These are phyloP conservation scores for Palythoa caribaeorum DNA, from an alignment of 92 coral and sea anemone species.

Conservation along the genomic window DNA sequence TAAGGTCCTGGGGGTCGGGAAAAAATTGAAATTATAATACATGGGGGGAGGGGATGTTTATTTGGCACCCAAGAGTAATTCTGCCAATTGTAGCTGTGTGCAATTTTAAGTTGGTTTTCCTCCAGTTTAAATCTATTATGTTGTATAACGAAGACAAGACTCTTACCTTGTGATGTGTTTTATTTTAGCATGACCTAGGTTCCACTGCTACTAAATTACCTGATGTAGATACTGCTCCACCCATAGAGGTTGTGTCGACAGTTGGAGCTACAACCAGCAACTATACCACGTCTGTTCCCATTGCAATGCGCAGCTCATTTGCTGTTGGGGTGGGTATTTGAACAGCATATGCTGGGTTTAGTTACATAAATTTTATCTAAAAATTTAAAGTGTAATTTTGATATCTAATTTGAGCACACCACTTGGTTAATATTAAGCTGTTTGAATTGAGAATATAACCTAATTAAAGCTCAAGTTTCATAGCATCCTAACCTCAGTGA, in stretches of 20 bases:
- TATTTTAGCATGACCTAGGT: conserved; percentile 27
- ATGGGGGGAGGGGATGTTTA: too few relatives aligned
- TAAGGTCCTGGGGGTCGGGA: too few relatives aligned
- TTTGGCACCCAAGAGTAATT: too few relatives aligned
- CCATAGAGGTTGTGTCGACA: conserved; percentile 42
- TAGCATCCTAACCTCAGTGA: too few relatives aligned
- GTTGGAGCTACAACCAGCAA: conserved; percentile 55
- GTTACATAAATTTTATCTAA: too few relatives aligned
- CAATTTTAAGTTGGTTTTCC: not conserved
- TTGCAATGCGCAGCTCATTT: conserved; percentile 94
- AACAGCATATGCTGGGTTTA: not conserved
- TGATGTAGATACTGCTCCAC: conserved; percentile 2
- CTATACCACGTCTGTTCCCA: conserved; percentile 67
- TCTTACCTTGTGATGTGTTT: not conserved
- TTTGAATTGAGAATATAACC: too few relatives aligned
- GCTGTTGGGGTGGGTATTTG: conserved; percentile 82
- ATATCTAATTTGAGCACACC: too few relatives aligned
- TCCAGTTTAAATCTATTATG: too few relatives aligned
- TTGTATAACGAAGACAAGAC: not conserved
- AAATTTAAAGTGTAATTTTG: too few relatives aligned
- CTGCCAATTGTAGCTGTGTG: not conserved
- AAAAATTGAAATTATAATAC: too few relatives aligned
- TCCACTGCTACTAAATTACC: conserved; percentile 3
- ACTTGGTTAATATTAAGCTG: too few relatives aligned
- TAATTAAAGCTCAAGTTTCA: too few relatives aligned